Evolutionary conservation across 2,113 vertebrate species (phyloP), one percentile per base, ranked within the genome.

Genomic region (Podarcis cretensis): DNA sequence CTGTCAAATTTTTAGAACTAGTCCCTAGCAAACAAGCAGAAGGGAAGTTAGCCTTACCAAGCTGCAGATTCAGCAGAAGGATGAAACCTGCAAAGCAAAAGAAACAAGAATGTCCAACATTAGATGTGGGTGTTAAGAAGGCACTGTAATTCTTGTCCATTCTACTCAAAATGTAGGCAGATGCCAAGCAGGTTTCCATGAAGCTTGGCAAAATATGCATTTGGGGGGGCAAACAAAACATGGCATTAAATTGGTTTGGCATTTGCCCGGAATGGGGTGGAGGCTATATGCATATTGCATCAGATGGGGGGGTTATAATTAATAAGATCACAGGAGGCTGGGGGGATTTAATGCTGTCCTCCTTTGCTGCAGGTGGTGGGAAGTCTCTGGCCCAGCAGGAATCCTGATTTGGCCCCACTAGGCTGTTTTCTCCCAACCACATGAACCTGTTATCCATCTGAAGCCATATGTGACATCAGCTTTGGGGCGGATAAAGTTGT

Each of bases 1-100:
- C 16, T 27, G 74, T 84, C 54, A 78, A 13, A 18, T 57, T 40
- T 76, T 63, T 43, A 85, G 35, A 21, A 73, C 30, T 1, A 23
- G 66, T 66, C 68, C 71, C 18, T 25, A 48, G 18, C 10, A 9
- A 68, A 8, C 25, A 79, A 85, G 21, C 12, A 16, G n/a, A 30
- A 81, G 9, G 9, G 18, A 40, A 30, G 1, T 18, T 7, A 18
- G 87, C 83, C 94, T 92, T 93, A 95, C 95, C 93, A 65, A 90
- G 5, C 0, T 75, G 85, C 81, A 71, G 86, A 30, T 81, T 82
- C 90, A 95, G 81, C 84, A 87, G 18, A 27, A 95, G 83, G 16
- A 76, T 20, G 75, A 95, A 83, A 43, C 87, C 95, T 95, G 86
- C 12, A 71, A 76, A 89, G 54, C 37, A 40, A 89, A 84, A 81